Base-by-base conservation (phyloP, 1,140 invertebrate genomes). In the Popillia japonica region DNA sequence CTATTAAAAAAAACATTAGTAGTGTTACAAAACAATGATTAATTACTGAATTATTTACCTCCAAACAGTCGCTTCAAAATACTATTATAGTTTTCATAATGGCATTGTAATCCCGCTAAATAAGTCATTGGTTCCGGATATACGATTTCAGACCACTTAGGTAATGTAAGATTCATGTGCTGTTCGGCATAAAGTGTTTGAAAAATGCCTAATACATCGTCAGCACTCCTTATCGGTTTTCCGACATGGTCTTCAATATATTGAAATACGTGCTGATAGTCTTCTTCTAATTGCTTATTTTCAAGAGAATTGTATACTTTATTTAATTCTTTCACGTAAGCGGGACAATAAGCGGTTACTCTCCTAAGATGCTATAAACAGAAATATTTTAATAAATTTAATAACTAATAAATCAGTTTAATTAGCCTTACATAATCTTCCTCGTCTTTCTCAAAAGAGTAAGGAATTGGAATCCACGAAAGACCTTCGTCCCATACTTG, bases 401-500 rank as follows among this genome's bases (percentile, higher is more conserved):
- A 55, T 17, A 10, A 14, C 48, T 10, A 14, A 10, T 14, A 55
- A n/a, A 55, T 34, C 48, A n/a, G 6, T 55, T 48, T 48, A 44
- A 0, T 3, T 34, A 27, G 72, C 48, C 79, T 79, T 83, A 91
- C 90, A 80, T 88, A 86, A 79, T 91, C 90, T 3, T 87, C 81
- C 11, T 81, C 77, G 20, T 80, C 83, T 23, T 86, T 84, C 14
- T 85, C 42, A 2, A 89, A 90, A 48, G 86, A 81, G 27, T 88
- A 87, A 0, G 90, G 90, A n/a, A 91, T 87, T 2, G 90, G 90
- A 80, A 90, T 87, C 90, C 90, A 91, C 6, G 72, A 59, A 4
- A 84, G 27, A 22, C 79, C 87, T 82, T 74, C 90, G 78, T 72
- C 81, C 68, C 23, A 87, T 80, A 78, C 88, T 86, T 90, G 90